Conservation (phyloP, 2,888 invertebrate genomes). For the Melieria crassipennis region DNA sequence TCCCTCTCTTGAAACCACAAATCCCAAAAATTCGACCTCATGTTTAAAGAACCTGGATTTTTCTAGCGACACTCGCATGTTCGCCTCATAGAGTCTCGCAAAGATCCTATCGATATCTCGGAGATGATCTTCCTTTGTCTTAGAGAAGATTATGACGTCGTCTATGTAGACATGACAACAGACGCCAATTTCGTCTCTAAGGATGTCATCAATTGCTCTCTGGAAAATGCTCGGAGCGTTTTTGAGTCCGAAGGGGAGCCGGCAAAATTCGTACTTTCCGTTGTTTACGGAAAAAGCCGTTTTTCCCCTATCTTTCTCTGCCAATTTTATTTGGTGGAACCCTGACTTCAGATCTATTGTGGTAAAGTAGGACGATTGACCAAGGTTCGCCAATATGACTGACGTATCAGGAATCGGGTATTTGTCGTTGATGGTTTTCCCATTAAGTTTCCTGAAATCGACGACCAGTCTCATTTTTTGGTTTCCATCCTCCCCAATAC, state of each 20-base stretch:
- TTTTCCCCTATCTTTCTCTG: slow-evolving; percentile 27
- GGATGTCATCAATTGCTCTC: slow-evolving; percentile 14
- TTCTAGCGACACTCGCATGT: slow-evolving; percentile 16
- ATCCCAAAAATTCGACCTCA: too few relatives aligned
- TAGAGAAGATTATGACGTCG: slow-evolving; percentile 1
- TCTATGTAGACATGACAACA: slow-evolving; percentile 30
- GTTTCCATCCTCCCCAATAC: slow-evolving; percentile 17
- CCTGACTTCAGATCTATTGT: slow-evolving; percentile 26
- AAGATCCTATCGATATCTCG: slow-evolving; percentile 13
- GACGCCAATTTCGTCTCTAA: neutral
- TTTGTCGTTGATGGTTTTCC: neutral
- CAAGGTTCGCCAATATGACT: slow-evolving; percentile 21
- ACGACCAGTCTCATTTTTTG: slow-evolving; percentile 16
- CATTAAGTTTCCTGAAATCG: slow-evolving; percentile 18
- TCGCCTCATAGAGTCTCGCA: slow-evolving; percentile 3
- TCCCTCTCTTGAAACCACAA: too few relatives aligned
- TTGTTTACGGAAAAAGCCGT: slow-evolving; percentile 14
- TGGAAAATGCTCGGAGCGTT: slow-evolving; percentile 21
- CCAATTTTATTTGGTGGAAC: slow-evolving; percentile 32
- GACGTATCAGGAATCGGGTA: neutral
- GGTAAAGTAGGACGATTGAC: slow-evolving; percentile 20
- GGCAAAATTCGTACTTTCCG: slow-evolving; percentile 12
- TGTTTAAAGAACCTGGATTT: neutral
- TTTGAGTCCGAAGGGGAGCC: slow-evolving; percentile 20
- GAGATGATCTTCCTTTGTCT: slow-evolving; percentile 9